Base-by-base conservation (phyloP, 2,888 invertebrate species). In the Heliconius ismenius region DNA sequence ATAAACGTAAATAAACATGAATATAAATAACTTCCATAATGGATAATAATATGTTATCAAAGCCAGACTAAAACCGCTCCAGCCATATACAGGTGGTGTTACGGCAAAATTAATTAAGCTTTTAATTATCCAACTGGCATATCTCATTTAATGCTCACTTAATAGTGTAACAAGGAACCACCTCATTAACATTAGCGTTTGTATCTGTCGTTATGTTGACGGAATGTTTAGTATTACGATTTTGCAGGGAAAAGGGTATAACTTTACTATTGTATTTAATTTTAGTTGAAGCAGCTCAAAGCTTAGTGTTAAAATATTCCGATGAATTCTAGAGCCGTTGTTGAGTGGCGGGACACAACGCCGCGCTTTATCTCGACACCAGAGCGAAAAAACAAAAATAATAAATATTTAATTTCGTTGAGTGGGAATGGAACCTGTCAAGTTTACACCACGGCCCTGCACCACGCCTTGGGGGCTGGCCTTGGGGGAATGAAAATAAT, bases 171-270 rank as follows among this genome's bases (percentile, higher is more conserved):
- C 72, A 74, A 72, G 64, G 65, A 75, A 43, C 43, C 74, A 83
- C 81, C 83, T 83, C 84, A 83, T 84, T 84, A 84, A 83, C 83
- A 83, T 81, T 84, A 80, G 83, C 83, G 80, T 81, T 76, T 78
- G 83, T 83, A 83, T 83, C 81, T 81, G 82, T 78, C 75, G 80
- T 83, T 80, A 83, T 81, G 75, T 83, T 83, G 78, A 83, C 82
- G 81, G 70, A 36, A 32, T 15, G 49, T 70, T 70, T 70, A 65
- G 63, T 28, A 36, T 36, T 32, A n/a, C 18, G 6, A 0, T 7
- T 65, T 11, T 13, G n/a, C 6, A 43, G 39, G 24, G 1, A 43
- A 67, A 67, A 15, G 7, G 24, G 39, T 24, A 2, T 67, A 67
- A 67, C 15, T 15, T 26, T 58, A 18, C 4, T 49, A 13, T 4